Base-by-base conservation (phyloP, 2,797 vertebrate species). In the Antrozous pallidus region DNA sequence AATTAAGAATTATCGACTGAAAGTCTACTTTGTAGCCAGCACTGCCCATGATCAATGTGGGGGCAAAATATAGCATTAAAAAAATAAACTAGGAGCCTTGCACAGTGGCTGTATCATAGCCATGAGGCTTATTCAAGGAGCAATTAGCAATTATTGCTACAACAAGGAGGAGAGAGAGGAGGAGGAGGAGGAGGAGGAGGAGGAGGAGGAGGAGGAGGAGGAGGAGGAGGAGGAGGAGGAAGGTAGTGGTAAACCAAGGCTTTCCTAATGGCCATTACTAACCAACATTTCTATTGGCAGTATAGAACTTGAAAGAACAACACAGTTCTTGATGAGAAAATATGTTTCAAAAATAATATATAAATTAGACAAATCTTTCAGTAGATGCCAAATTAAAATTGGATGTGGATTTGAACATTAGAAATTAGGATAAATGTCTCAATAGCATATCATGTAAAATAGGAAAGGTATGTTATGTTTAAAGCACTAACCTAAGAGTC, bases 301-400 rank as follows among this genome's bases (percentile, higher is more conserved):
- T 67, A 83, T 6, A 24, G 28, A 71, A 65, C 65, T 45, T 86
- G 28, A 24, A 93, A 93, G 38, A 91, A 91, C 22, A 93, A 92
- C 33, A 18, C 14, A 90, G 78, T 61, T 70, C 40, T 80, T 54
- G n/a, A 80, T 90, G 28, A 91, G 65, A 54, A 67, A 77, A 83
- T 58, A 54, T 1, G 26, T 28, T 82, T 70, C 31, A 12, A 26
- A 77, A 92, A 74, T 28, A 85, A 71, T 61, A 85, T 47, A 31
- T 28, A 90, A 73, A 93, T 73, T 69, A 77, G 38, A 61, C 22
- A 73, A 88, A 82, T 84, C 70, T 63, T 93, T 92, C 47, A 89
- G 63, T 65, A 88, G 33, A 93, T 45, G 13, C 26, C 91, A 90
- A 93, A 93, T 24, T 78, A 94, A 75, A 75, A 6, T 24, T 93